Percentiles rank a stretch among this genome's conserved stretches.
Conservation (phyloP, 1,140 invertebrate species). For the Archivesica marissinica region DNA sequence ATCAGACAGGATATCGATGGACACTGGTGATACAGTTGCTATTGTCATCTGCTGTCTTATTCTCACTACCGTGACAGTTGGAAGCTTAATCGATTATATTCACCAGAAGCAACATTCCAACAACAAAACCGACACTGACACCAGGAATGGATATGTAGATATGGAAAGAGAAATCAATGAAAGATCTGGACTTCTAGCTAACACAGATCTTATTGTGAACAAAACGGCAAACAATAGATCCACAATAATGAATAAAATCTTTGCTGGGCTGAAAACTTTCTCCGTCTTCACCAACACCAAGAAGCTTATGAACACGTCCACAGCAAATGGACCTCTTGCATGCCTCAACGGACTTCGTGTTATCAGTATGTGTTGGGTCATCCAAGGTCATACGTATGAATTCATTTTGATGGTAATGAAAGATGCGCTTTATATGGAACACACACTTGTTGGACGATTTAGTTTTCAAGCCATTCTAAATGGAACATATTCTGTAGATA, state of each 20-base stretch:
- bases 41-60: not conserved
- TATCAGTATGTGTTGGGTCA: slow-evolving; percentile 47
- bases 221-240: not conserved
- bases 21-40: not conserved
- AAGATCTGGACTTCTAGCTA: not conserved
- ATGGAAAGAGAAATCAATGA: not conserved
- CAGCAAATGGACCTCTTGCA: slow-evolving; percentile 11
- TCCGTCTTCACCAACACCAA: slow-evolving; percentile 11
- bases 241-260: not conserved
- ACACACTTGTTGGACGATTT: slow-evolving; percentile 1
- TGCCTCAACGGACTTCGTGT: slow-evolving; percentile 42
- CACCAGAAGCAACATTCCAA: too few species aligned
- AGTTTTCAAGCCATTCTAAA: slow-evolving; percentile 37
- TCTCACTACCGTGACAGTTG: not conserved
- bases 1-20: not conserved
- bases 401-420: not conserved
- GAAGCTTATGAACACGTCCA: slow-evolving; percentile 37
- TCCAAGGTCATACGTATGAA: slow-evolving; percentile 26
- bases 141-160: not conserved
- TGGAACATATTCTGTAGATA: slow-evolving; percentile 35
- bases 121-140: not conserved
- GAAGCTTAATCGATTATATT: not conserved
- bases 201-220: not conserved
- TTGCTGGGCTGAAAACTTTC: slow-evolving; percentile 6
- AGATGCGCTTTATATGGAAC: not conserved